Evolutionary conservation across 2,888 invertebrate species (phyloP).

Genomic region (Deilephila elpenor): DNA sequence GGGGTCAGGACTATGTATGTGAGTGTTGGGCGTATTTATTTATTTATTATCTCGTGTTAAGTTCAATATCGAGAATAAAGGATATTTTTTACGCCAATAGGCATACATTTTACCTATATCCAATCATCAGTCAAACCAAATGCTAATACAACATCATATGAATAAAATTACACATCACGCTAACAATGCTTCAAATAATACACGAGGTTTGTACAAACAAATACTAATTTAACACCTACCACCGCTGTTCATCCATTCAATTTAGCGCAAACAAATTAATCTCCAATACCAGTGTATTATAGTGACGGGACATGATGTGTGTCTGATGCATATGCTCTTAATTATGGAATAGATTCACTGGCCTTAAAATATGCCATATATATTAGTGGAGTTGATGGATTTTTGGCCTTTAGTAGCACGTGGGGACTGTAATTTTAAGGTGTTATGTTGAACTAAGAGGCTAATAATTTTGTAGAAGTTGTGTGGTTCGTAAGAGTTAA

Average conservation of each 20-base stretch:
- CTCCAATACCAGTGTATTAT: conserved; percentile 31
- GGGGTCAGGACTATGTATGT: too few species aligned
- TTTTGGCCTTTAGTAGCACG: too few species aligned
- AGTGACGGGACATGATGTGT: conserved; percentile 5
- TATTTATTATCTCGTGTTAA: too few species aligned
- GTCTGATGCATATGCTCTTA: not conserved
- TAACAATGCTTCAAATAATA: not conserved
- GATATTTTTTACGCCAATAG: too few species aligned
- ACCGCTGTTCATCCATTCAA: conserved; percentile 35
- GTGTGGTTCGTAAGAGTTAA: too few species aligned
- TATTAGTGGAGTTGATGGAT: too few species aligned
- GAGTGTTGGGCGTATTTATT: too few species aligned
- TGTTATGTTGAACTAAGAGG: too few species aligned
- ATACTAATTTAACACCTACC: conserved; percentile 27
- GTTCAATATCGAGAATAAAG: too few species aligned
- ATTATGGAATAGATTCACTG: not conserved
- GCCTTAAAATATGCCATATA: too few species aligned
- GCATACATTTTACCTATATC: not conserved
- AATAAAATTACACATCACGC: not conserved
- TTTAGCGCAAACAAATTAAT: conserved; percentile 43
- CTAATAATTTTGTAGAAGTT: too few species aligned
- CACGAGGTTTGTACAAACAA: conserved; percentile 29
- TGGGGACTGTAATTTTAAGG: too few species aligned
- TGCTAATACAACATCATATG: not conserved
- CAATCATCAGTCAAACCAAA: not conserved